phyloP scores from a whole-genome alignment of 2,113 vertebrate species.

The Pelodiscus sinensis region DNA sequence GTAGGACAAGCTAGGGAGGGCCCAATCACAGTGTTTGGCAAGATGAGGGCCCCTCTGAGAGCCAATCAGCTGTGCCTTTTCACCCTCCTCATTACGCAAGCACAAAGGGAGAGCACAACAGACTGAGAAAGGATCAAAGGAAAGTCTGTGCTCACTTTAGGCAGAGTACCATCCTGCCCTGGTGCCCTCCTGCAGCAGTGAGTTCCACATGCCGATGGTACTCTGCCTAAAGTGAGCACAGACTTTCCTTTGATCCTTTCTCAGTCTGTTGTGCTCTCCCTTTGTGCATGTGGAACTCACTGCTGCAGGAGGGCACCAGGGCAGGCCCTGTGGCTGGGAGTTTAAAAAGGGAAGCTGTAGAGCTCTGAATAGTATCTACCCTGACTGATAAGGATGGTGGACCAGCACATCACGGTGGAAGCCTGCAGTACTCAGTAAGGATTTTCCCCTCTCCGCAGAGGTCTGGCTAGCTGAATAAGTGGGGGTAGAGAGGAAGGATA shows the following conservation, averaged over 20 bases:
- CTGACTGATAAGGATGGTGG: neutral
- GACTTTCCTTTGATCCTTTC: neutral
- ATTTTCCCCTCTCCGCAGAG: neutral
- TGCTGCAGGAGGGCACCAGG: neutral
- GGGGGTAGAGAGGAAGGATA: neutral
- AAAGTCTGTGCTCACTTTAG: neutral
- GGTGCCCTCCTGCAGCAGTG: neutral
- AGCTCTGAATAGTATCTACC: neutral
- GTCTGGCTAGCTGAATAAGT: neutral
- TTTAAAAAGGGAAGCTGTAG: neutral
- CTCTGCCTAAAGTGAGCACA: neutral
- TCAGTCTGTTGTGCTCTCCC: neutral
- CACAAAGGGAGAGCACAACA: neutral
- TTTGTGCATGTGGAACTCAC: neutral
- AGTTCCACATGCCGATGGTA: neutral
- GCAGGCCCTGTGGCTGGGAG: neutral
- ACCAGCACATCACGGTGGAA: neutral
- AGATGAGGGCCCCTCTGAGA: neutral
- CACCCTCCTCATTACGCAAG: neutral
- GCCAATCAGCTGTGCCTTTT: neutral
- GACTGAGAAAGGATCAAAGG: neutral
- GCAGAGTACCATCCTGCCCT: neutral
- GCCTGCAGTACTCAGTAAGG: neutral
- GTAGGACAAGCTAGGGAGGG: neutral
- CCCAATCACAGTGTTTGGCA: neutral